phyloP scores from a whole-genome alignment of 2,797 vertebrate species.

The Coranthus polyacanthus region DNA sequence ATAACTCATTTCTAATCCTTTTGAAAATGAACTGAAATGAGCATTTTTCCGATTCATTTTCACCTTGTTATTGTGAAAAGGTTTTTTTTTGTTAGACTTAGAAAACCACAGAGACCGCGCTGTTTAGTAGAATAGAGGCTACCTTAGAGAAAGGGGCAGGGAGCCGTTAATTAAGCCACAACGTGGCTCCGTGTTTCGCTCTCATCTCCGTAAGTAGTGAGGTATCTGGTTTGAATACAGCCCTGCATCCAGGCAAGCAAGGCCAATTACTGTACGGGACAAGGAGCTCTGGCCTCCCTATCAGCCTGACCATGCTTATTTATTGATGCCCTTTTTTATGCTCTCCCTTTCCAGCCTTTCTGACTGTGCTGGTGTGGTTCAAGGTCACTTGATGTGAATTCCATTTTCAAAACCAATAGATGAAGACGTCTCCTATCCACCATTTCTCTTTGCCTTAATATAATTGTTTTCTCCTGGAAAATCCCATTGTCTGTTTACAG shows the following conservation, averaged over 20 bases:
- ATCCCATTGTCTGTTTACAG: conserved; percentile 28
- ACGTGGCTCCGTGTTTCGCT: conserved; percentile 4
- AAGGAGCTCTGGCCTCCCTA: conserved; percentile 8
- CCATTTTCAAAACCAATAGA: conserved; percentile 46
- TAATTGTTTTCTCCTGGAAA: conserved; percentile 40
- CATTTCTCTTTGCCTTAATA: conserved; percentile 34
- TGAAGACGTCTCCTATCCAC: conserved; percentile 20
- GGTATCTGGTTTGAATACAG: conserved; percentile 7
- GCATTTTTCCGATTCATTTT: too few relatives aligned
- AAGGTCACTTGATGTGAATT: conserved; percentile 18
- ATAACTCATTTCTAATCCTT: too few relatives aligned
- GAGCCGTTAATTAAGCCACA: conserved; percentile 1
- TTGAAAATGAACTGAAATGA: too few relatives aligned
- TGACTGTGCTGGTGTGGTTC: not conserved
- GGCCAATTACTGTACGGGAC: not conserved
- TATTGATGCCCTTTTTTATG: conserved; percentile 37
- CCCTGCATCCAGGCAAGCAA: not conserved
- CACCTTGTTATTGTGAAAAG: too few relatives aligned
- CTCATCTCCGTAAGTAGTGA: not conserved
- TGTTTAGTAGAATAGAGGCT: not conserved
- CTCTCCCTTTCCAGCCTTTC: conserved; percentile 21
- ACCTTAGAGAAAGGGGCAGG: not conserved
- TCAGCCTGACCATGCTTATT: conserved; percentile 21
- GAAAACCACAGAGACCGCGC: not conserved
- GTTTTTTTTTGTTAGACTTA: too few relatives aligned